A percentile compares a stretch with the other conserved stretches of the same genome.
These are phyloP conservation scores for Platichthys flesus DNA, from an alignment of 2,113 vertebrate species.

Conservation along the genomic window DNA sequence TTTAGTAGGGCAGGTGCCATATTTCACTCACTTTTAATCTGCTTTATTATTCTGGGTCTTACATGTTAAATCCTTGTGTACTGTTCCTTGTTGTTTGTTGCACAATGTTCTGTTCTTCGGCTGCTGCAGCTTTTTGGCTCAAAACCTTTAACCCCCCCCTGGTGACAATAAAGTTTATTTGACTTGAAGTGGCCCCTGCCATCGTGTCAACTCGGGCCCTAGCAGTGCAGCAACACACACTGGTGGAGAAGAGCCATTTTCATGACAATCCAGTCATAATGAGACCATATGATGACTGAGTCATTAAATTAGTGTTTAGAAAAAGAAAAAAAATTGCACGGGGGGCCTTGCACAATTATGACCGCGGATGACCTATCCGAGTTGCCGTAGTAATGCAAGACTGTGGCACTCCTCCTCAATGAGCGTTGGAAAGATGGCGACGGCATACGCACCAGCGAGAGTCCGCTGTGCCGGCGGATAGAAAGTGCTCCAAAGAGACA, in stretches of 20 bases:
- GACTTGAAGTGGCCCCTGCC: neutral
- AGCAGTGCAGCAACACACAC: neutral
- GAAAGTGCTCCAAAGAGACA: conserved; percentile 73
- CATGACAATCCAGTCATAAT: conserved; percentile 13
- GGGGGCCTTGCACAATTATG: conserved; percentile 14
- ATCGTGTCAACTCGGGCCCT: neutral
- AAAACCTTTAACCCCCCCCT: no score
- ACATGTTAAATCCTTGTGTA: no score
- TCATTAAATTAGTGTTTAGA: neutral
- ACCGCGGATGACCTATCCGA: conserved; percentile 51
- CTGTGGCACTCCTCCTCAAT: conserved; percentile 81
- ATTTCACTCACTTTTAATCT: no score
- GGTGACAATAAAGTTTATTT: no score
- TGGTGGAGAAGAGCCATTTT: neutral
- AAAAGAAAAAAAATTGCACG: neutral
- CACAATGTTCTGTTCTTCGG: no score
- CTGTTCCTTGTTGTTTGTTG: no score
- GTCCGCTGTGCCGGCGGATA: conserved; percentile 79
- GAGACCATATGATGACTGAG: conserved; percentile 15
- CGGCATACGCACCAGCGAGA: conserved; percentile 77
- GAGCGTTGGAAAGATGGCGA: conserved; percentile 85
- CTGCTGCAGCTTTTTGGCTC: no score
- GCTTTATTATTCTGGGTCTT: no score
- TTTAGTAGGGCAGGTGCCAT: no score
- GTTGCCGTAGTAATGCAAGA: conserved; percentile 81